A percentile compares a stretch with the other conserved stretches of the same genome.
Evolutionary conservation across 2,797 vertebrate species (phyloP).

Genomic region (Microcaecilia unicolor): DNA sequence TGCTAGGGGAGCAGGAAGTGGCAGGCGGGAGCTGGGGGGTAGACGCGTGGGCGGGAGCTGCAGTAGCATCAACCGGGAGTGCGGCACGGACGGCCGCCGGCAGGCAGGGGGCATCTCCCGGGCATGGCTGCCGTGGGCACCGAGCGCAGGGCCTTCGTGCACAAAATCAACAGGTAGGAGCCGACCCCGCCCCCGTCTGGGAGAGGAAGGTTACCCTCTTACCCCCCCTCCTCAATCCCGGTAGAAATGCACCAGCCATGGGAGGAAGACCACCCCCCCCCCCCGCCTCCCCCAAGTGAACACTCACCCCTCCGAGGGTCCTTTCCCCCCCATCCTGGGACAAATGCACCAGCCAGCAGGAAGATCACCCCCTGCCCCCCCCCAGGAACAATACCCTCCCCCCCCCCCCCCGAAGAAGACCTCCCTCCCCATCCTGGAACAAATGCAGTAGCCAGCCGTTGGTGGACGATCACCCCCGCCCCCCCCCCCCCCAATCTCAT

Average conservation of each 20-base stretch:
- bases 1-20: not conserved
- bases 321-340: too few relatives aligned
- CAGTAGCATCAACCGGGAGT: constrained; percentile 7
- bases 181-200: not conserved
- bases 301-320: too few relatives aligned
- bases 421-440: too few relatives aligned
- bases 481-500: too few relatives aligned
- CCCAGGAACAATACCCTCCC: too few relatives aligned
- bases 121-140: constrained; percentile 60
- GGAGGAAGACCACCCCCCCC: not conserved
- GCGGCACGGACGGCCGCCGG: not conserved
- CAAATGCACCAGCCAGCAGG: too few relatives aligned
- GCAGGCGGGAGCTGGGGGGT: not conserved
- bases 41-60: not conserved
- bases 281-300: too few relatives aligned
- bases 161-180: constrained; percentile 82
- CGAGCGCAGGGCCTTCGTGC: constrained; percentile 82
- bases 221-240: not conserved
- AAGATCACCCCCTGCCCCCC: too few relatives aligned
- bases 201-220: not conserved
- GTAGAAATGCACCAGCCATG: too few relatives aligned
- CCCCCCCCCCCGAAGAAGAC: not conserved
- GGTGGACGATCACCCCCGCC: too few relatives aligned
- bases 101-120: not conserved
- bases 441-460: too few relatives aligned